These are phyloP conservation scores for Muscina levida DNA, from an alignment of 2,888 invertebrate species.

Conservation along the genomic window DNA sequence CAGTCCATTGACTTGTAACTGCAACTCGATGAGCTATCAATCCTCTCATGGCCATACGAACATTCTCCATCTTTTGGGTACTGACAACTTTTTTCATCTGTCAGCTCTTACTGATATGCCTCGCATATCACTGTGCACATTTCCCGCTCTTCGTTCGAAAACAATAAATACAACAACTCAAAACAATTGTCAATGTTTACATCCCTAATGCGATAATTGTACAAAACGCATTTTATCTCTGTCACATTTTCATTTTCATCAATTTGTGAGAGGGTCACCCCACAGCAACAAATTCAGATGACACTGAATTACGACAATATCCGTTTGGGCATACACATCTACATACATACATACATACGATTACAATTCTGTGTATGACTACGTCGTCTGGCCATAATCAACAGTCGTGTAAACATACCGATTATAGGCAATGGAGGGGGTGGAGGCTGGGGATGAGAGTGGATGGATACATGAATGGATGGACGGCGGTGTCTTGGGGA, in stretches of 20 bases:
- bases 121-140: no score
- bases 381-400: slow-evolving; percentile 3
- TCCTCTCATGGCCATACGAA: no score
- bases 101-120: no score
- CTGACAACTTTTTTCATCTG: no score
- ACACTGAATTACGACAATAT: slow-evolving; percentile 58
- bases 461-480: not conserved
- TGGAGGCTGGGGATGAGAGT: not conserved
- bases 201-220: not conserved
- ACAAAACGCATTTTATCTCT: slow-evolving; percentile 1
- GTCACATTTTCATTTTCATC: slow-evolving; percentile 37
- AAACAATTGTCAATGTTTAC: slow-evolving; percentile 27
- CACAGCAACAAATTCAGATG: slow-evolving; percentile 38
- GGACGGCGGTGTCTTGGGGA: not conserved
- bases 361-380: not conserved
- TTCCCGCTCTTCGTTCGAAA: no score
- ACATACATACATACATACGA: not conserved
- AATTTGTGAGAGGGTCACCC: slow-evolving; percentile 18
- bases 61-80: no score
- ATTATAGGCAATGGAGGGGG: not conserved
- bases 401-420: no score
- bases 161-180: slow-evolving; percentile 25
- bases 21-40: no score
- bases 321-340: slow-evolving; percentile 37
- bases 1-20: no score